Evolutionary conservation across 2,113 vertebrate genomes (phyloP), one percentile per base, ranked within the genome.

Genomic region (Leptobrachium leishanense): DNA sequence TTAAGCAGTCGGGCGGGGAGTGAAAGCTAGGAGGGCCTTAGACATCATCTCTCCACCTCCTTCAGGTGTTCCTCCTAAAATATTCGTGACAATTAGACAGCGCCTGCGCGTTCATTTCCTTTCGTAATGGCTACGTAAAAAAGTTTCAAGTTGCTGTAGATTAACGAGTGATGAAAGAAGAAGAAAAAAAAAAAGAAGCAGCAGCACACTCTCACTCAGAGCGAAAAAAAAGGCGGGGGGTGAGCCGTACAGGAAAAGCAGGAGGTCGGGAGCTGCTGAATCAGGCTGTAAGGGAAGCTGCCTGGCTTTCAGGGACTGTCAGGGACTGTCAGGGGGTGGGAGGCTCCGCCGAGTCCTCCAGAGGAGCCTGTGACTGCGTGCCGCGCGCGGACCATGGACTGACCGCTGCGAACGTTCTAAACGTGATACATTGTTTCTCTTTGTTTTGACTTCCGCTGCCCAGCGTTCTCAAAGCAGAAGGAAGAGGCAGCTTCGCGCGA

Each of bases 161-260:
- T 76, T 46, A 74, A 71, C 68, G 63, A 79, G 62, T 80, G 70
- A 74, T 80, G 41, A 68, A 71, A 76, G 72, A 59, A 70, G 53
- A 72, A 50, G 3, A 42, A 40, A 15, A 20, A 44, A 50, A 50
- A 1, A 50, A 50, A 50, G 8, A 0, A 50, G 4, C 46, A 50
- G 8, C 46, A 50, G 8, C 46, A 50, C 8, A 50, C 46, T 59
- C 13, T n/a, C 63, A 67, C 13, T n/a, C 63, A 67, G 69, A 39
- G 77, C 20, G 20, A 31, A 31, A 31, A 63, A 73, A 73, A 65
- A 79, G 77, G 64, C 70, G 70, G 77, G 59, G 20, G 70, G 77
- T 70, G 70, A 53, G 13, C 9, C 4, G 43, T 42, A 50, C n/a
- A 65, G 68, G 68, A 55, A 31, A 79, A 43, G 68, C 62, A 55